Evolutionary conservation across 1,140 invertebrate genomes (phyloP), one percentile per base, ranked within the genome.

Genomic region (Sinonovacula constricta): DNA sequence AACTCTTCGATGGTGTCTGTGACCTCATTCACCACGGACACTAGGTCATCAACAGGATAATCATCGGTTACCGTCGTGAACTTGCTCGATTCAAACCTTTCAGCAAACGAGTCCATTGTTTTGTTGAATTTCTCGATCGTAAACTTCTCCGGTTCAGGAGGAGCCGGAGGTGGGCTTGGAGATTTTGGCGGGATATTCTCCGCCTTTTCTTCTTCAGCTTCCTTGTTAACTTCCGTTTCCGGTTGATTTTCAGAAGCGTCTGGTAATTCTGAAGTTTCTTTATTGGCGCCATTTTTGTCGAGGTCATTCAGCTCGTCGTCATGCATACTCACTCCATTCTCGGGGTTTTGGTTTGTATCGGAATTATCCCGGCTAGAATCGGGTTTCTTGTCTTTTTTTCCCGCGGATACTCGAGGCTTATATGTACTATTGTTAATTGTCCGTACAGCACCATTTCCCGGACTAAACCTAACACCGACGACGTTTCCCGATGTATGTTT

Each of bases 61-160:
- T 80, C 63, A 31, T 80, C 78, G 2, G 65, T 63, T 0, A 80
- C 53, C 22, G 49, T 62, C 0, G 63, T 66, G 28, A 65, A 80
- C 30, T 72, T 80, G 7, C 53, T n/a, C 22, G 62, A 66, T 14
- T 53, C 54, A 59, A 80, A 80, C 14, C 36, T 39, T 33, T 59
- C 60, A 14, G 68, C 30, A 49, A 49, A 72, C 4, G 45, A 26
- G 28, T 72, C 62, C 15, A 80, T 34, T 4, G 39, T 54, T 1
- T 63, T 14, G n/a, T 69, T 79, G 57, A 79, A 79, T 30, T 70
- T 70, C 51, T 63, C 66, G 28, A 79, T 31, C n/a, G 45, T 70
- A 34, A 79, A 79, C 0, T 33, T 56, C 36, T 79, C 67, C 56
- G 62, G 72, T 63, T 60, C 22, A 22, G 49, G 15, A 22, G 60